Conservation (phyloP, 2,113 vertebrate genomes). For the Acanthochromis polyacanthus region DNA sequence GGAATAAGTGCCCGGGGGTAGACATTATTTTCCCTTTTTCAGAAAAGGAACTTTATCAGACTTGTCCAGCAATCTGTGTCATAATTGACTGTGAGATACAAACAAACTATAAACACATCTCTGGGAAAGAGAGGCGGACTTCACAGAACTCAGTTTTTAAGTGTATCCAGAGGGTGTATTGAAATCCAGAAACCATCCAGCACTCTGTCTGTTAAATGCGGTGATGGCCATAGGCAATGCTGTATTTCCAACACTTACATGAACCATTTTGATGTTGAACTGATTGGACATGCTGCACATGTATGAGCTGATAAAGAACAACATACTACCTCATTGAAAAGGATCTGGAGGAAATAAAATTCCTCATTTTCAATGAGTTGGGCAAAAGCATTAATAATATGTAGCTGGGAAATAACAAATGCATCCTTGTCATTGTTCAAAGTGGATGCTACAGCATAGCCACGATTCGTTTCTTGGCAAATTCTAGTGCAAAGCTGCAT, state of each 20-base stretch:
- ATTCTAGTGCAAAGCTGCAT: not conserved
- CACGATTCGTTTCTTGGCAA: not conserved
- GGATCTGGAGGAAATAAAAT: not conserved
- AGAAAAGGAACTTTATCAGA: slow-evolving; percentile 39
- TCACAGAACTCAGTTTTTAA: slow-evolving; percentile 43
- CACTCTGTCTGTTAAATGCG: slow-evolving; percentile 19
- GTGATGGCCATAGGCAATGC: slow-evolving; percentile 10
- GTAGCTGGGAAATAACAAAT: not conserved
- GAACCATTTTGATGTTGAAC: slow-evolving; percentile 25
- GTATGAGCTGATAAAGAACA: slow-evolving; percentile 31
- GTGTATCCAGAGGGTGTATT: slow-evolving; percentile 52
- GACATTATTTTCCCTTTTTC: slow-evolving; percentile 31
- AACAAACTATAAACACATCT: slow-evolving; percentile 52
- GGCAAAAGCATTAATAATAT: not conserved
- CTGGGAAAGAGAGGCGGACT: not conserved
- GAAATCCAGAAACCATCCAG: slow-evolving; percentile 8
- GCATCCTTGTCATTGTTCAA: no score
- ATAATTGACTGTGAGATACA: slow-evolving; percentile 60
- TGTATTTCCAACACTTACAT: slow-evolving; percentile 16
- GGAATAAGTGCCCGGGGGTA: slow-evolving; percentile 31
- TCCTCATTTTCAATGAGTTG: not conserved
- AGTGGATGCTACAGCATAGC: not conserved
- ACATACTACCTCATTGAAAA: not conserved
- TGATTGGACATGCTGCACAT: slow-evolving; percentile 37
- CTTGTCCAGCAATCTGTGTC: slow-evolving; percentile 50